Base-by-base conservation (phyloP, 23 tunicate species). In the Trididemnum nubilum region DNA sequence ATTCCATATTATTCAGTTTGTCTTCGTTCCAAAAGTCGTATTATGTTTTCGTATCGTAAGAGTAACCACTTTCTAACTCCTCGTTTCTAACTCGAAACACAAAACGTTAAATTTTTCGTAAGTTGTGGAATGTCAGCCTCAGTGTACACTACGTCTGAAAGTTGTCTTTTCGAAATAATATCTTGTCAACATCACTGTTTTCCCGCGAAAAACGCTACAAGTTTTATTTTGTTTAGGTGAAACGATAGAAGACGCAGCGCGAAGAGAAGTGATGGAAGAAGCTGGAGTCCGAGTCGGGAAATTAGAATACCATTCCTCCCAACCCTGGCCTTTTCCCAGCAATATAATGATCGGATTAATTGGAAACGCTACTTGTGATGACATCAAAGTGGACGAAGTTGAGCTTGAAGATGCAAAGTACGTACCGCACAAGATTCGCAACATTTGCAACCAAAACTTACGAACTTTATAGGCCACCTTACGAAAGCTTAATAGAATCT, bases 291-390 rank as follows among this genome's bases (percentile, higher is more conserved):
- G 80, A 54, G 92, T 93, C 0, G 98, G 98, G 0, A 72, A 80
- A 31, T 29, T 93, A 40, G 78, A 83, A 7, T 93, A 93, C 44
- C 89, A 87, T 66, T 87, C 93, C 22, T 93, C 98, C 25, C 98
- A 93, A 80, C 98, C 98, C 2, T 93, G 98, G 98, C 98, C 98
- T 26, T 93, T 93, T 63, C 98, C 98, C n/a, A 71, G 82, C 7
- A 85, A 76, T 35, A 26, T 93, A 2, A 93, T 93, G 98, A 87
- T 93, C 24, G 98, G 98, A 0, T 64, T 93, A 50, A 88, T 93
- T 34, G 98, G 98, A n/a, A 80, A 87, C 73, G 98, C 98, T 2
- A 24, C 85, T 2, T 63, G 74, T 72, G 98, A 93, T 25, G 77
- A 84, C 28, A 81, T 87, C 32, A 72, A 64, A 52, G 84, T 85